Base-by-base conservation (phyloP, 1,140 invertebrate species). In the Sinonovacula constricta region DNA sequence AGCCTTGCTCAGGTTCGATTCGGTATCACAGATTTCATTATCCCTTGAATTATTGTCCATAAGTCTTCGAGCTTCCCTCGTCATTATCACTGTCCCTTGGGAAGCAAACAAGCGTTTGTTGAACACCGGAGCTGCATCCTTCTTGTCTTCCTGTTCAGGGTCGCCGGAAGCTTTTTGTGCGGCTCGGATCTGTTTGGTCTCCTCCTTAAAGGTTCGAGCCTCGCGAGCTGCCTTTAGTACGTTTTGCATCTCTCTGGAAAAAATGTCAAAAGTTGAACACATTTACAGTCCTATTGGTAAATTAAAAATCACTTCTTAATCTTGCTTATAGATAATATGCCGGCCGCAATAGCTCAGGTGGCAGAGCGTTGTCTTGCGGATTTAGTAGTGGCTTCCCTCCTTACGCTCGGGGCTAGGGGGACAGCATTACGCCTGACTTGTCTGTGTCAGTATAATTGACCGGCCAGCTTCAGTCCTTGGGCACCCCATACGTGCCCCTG, bases 61-160 rank as follows among this genome's bases (percentile, higher is more conserved):
- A 0, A 72, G 24, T 15, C 39, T 56, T 18, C 80, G 54, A 1
- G 83, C 81, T 57, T 88, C 87, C n/a, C 68, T 56, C 5, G 72
- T 68, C 81, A 89, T 86, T 4, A 89, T 82, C 22, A 86, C 85
- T 12, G 81, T 70, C 7, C 84, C 85, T n/a, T 86, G 82, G 1
- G 86, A 79, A 4, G 81, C 82, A 31, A 86, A 88, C 18, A 86
- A 71, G 26, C 87, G 79, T 59, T 87, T 87, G 79, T 88, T 88
- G 66, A 88, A 88, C 3, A 88, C 80, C 5, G 85, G 85, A 1
- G 84, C 81, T 1, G 79, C 60, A 31, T 87, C 83, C 56, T 77
- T 81, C 18, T 85, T 76, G 15, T 78, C 78, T 30, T 78, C 74
- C 33, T 79, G 75, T 28, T 67, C 39, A 15, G 57, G 26, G 24